Evolutionary conservation across 2,888 invertebrate genomes (phyloP).

Genomic region (Eurytoma adleriae): DNA sequence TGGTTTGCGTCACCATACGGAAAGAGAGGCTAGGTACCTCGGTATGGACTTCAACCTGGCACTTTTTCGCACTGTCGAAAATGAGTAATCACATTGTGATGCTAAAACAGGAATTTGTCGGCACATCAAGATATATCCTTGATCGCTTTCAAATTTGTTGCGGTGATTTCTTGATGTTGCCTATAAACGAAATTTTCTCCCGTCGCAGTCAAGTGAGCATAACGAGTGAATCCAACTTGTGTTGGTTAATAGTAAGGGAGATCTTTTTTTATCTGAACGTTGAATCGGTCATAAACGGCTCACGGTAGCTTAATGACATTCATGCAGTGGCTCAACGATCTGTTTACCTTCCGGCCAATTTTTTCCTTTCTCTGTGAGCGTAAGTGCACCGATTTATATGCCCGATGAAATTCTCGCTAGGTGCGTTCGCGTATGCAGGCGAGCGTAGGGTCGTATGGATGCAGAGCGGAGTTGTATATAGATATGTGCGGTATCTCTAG

Average conservation of each 20-base stretch:
- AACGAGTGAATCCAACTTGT: constrained; percentile 28
- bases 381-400: neutral
- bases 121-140: constrained; percentile 4
- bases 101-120: constrained; percentile 38
- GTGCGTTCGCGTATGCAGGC: neutral
- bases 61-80: constrained; percentile 13
- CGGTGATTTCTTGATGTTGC: too few relatives aligned
- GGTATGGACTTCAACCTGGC: neutral
- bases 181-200: too few relatives aligned
- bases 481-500: constrained; percentile 75
- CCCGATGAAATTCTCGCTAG: constrained; percentile 22
- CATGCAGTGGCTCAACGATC: constrained; percentile 25
- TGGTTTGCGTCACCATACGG: constrained; percentile 22
- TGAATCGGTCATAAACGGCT: constrained; percentile 10
- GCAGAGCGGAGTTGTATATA: constrained; percentile 67
- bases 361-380: constrained; percentile 21
- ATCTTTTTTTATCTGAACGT: constrained; percentile 18
- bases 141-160: constrained; percentile 31
- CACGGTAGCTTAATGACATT: constrained; percentile 47
- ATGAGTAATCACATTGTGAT: constrained; percentile 39
- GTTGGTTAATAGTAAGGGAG: constrained; percentile 15
- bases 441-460: constrained; percentile 56
- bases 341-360: constrained; percentile 52
- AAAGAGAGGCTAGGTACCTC: neutral
- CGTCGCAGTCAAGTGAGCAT: constrained; percentile 12